Percentiles rank a stretch among this genome's conserved stretches.
phyloP scores from a whole-genome alignment of 2,888 invertebrate genomes.

The Leucoptera coffeella region DNA sequence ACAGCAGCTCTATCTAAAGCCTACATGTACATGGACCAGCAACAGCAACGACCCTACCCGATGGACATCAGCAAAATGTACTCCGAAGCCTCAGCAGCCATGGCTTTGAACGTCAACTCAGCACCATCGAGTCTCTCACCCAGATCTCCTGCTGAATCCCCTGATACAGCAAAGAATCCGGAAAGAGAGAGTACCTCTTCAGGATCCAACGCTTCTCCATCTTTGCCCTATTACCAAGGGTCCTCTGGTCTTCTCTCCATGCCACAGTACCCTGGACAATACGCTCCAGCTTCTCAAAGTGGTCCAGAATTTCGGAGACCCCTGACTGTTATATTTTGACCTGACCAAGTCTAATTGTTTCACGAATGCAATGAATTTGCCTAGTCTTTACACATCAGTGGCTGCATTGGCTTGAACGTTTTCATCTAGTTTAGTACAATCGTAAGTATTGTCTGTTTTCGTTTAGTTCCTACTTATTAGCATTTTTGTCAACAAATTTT shows the following conservation, averaged over 20 bases:
- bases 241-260: slow-evolving; percentile 56
- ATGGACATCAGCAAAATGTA: slow-evolving; percentile 65
- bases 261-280: slow-evolving; percentile 60
- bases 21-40: slow-evolving; percentile 70
- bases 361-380: slow-evolving; percentile 7
- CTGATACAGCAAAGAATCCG: slow-evolving; percentile 43
- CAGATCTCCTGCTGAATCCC: slow-evolving; percentile 47
- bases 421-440: too few species aligned
- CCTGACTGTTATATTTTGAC: slow-evolving; percentile 77
- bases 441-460: too few species aligned
- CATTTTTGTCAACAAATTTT: too few species aligned
- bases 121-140: slow-evolving; percentile 40
- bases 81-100: slow-evolving; percentile 56
- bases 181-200: slow-evolving; percentile 54
- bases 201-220: slow-evolving; percentile 59
- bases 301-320: slow-evolving; percentile 69
- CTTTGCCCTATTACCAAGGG: slow-evolving; percentile 53
- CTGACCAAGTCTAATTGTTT: slow-evolving; percentile 39
- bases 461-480: too few species aligned
- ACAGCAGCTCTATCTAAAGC: slow-evolving; percentile 69
- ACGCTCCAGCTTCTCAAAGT: slow-evolving; percentile 48
- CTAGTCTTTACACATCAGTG: too few species aligned
- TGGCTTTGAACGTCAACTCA: slow-evolving; percentile 40
- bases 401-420: too few species aligned
- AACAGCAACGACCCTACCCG: slow-evolving; percentile 46